Conservation (phyloP, 2,797 vertebrate genomes). For the Takifugu ocellatus region DNA sequence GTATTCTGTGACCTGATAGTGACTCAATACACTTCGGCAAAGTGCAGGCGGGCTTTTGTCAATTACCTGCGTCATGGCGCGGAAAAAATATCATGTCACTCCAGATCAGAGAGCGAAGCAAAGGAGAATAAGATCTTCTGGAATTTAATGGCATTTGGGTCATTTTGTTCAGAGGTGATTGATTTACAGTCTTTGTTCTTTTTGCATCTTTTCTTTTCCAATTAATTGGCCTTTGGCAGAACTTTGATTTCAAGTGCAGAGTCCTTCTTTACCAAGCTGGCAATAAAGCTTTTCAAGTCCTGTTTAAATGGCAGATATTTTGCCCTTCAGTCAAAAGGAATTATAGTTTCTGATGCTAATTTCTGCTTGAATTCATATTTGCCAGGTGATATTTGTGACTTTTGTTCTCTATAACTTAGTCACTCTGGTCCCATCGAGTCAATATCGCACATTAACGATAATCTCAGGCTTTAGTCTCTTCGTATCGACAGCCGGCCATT, state of each 20-base stretch:
- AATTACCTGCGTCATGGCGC: constrained; percentile 63
- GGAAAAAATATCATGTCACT: constrained; percentile 66
- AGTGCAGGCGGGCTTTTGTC: constrained; percentile 71
- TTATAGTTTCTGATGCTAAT: neutral
- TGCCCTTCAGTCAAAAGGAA: constrained; percentile 1
- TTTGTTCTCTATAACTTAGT: too few species aligned
- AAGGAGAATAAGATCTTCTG: constrained; percentile 71
- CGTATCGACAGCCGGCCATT: constrained; percentile 55
- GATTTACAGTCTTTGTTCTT: constrained; percentile 62
- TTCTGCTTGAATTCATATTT: neutral
- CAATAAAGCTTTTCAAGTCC: neutral
- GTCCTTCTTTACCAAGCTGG: constrained; percentile 21
- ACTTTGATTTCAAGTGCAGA: constrained; percentile 34
- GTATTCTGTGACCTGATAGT: constrained; percentile 72
- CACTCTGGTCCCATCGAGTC: too few species aligned
- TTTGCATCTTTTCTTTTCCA: constrained; percentile 17
- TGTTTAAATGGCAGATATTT: constrained; percentile 16
- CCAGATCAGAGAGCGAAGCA: constrained; percentile 63
- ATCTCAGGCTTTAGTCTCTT: constrained; percentile 36
- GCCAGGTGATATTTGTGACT: too few species aligned
- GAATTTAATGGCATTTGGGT: constrained; percentile 73
- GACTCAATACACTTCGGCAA: constrained; percentile 68
- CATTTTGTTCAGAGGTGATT: constrained; percentile 68
- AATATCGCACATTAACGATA: constrained; percentile 32
- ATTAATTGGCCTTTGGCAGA: constrained; percentile 48